These are phyloP conservation scores for Apeltes quadracus DNA, from an alignment of 2,113 vertebrate genomes.

Conservation along the genomic window DNA sequence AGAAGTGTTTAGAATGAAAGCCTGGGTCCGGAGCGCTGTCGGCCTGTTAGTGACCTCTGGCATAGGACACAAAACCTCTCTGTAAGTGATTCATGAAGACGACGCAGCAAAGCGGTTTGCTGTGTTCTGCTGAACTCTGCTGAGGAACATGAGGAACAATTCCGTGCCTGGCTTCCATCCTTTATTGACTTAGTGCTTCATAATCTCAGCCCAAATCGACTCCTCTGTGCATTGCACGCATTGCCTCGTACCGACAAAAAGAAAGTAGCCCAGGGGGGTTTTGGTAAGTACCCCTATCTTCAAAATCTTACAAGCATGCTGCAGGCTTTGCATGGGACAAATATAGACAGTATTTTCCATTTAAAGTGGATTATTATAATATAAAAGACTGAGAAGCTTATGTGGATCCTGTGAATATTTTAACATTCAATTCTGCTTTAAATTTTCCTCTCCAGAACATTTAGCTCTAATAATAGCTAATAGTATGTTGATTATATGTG, in stretches of 20 bases:
- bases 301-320: conserved; percentile 41
- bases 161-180: conserved; percentile 27
- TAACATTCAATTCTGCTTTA: conserved; percentile 12
- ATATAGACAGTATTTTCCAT: conserved; percentile 42
- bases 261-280: conserved; percentile 38
- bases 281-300: conserved; percentile 40
- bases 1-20: too few species aligned
- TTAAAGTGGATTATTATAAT: conserved; percentile 29
- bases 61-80: too few species aligned
- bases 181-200: conserved; percentile 23
- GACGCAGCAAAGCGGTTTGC: background rate
- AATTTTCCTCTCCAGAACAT: background rate
- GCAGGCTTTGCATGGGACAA: conserved; percentile 26
- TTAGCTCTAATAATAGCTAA: background rate
- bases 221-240: conserved; percentile 10
- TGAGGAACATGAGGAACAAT: conserved; percentile 3
- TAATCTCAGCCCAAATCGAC: conserved; percentile 23
- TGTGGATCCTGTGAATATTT: conserved; percentile 31
- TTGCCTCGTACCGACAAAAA: conserved; percentile 18
- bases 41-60: too few species aligned
- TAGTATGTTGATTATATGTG: background rate
- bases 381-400: conserved; percentile 27
- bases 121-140: conserved; percentile 17
- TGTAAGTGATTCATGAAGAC: conserved; percentile 25
- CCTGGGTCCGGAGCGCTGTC: too few species aligned